Base-by-base conservation (phyloP, 2,113 vertebrate genomes). In the Apeltes quadracus region DNA sequence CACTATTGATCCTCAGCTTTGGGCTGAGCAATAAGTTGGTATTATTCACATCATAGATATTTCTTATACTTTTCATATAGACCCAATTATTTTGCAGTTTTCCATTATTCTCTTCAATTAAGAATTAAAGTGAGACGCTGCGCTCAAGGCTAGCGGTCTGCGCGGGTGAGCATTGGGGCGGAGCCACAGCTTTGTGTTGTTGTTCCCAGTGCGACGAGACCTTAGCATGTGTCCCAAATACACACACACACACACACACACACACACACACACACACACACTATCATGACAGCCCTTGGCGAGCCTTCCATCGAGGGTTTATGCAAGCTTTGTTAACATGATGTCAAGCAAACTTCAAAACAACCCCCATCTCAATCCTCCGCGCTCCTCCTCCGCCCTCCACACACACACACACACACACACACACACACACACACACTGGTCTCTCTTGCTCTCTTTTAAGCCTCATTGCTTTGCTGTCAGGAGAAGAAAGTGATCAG, bases 281-380 rank as follows among this genome's bases (percentile, higher is more conserved):
- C 15, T 39, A 48, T 66, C 65, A 51, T 34, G 46, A 57, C 80
- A 76, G 39, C 64, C 79, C 71, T 85, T 54, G 66, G 56, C 65
- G 62, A 74, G 82, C 79, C 61, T 61, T 78, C 80, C 63, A 82
- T 82, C 72, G 54, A 73, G 75, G 87, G 84, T 84, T 91, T 89
- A 89, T 78, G 50, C 74, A 61, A 78, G 69, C 85, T 92, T 87
- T 90, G 88, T 89, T 85, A 91, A 85, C 89, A 87, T 61, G 73
- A 88, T 86, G 87, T 88, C 88, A 89, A 84, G 76, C 77, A 85
- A 85, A 85, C 88, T 86, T 88, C 75, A 85, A 88, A 89, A 91
- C 75, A 85, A 80, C 46, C 82, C 78, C 84, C 76, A 72, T 83
- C 75, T 68, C 80, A 62, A 68, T 73, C 61, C 65, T 54, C 46